These are phyloP conservation scores for Protobothrops mucrosquamatus DNA, from an alignment of 2,113 vertebrate genomes.

Conservation along the genomic window DNA sequence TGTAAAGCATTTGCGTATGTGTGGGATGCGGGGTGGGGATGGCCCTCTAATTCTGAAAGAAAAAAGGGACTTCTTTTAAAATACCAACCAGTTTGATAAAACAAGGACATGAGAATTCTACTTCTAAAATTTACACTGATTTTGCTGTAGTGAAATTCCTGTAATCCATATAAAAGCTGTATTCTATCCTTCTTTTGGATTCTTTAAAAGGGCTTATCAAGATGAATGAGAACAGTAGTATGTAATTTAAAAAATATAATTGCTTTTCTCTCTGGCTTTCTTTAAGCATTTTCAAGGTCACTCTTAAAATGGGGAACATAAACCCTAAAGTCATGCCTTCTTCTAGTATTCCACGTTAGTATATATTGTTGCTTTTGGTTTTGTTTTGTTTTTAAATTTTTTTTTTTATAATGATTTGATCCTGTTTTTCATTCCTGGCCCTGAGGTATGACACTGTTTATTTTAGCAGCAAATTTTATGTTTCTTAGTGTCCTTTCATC, in stretches of 20 bases:
- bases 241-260: slow-evolving; percentile 82
- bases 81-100: slow-evolving; percentile 51
- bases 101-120: slow-evolving; percentile 69
- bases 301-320: slow-evolving; percentile 45
- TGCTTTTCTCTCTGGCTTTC: slow-evolving; percentile 74
- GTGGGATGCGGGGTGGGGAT: not conserved
- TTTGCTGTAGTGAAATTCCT: slow-evolving; percentile 56
- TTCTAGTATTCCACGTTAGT: slow-evolving; percentile 36
- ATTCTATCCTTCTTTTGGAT: slow-evolving; percentile 64
- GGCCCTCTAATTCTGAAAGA: not conserved
- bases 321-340: slow-evolving; percentile 51
- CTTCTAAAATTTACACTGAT: slow-evolving; percentile 72
- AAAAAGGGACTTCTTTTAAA: not conserved
- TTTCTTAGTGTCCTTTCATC: not conserved
- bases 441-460: slow-evolving; percentile 6
- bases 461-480: not conserved
- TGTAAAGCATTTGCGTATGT: slow-evolving; percentile 7
- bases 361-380: not conserved
- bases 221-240: slow-evolving; percentile 76
- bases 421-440: slow-evolving; percentile 20
- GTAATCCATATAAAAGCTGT: slow-evolving; percentile 62
- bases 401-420: not conserved
- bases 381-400: not conserved
- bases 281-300: slow-evolving; percentile 73
- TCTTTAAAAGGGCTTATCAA: slow-evolving; percentile 80